These are phyloP conservation scores for Drosophila albomicans DNA, from an alignment of 1,140 invertebrate genomes.

Conservation along the genomic window DNA sequence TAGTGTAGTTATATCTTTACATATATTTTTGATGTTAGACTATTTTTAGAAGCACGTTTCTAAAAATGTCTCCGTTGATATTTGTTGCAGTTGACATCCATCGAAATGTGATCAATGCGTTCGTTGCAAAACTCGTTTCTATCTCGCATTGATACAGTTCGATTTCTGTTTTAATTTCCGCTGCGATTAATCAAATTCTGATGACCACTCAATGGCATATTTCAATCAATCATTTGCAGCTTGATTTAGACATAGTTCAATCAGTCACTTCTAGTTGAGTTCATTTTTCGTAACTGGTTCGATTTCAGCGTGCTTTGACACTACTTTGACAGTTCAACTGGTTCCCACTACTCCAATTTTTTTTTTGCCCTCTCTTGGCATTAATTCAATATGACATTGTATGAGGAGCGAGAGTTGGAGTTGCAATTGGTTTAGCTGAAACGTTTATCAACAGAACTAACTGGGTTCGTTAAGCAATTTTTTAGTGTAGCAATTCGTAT, in stretches of 20 bases:
- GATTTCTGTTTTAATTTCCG: slow-evolving; percentile 1
- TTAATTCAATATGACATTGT: not conserved
- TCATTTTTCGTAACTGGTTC: not conserved
- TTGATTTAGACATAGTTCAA: not conserved
- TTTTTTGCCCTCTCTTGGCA: not conserved
- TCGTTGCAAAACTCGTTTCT: too few species aligned
- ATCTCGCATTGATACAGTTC: too few species aligned
- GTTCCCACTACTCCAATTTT: not conserved
- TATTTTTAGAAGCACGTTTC: too few species aligned
- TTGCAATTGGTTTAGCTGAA: slow-evolving; percentile 15
- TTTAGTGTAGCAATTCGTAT: not conserved
- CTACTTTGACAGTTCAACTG: not conserved
- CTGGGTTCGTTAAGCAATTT: slow-evolving; percentile 26
- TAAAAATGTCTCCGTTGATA: too few species aligned
- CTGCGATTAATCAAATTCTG: not conserved
- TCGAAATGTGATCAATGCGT: too few species aligned
- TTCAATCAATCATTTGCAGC: not conserved
- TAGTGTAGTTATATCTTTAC: too few species aligned
- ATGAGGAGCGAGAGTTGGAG: not conserved
- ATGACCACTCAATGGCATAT: not conserved
- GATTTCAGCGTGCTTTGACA: not conserved
- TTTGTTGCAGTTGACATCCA: too few species aligned
- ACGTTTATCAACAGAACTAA: slow-evolving; percentile 12
- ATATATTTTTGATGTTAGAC: too few species aligned
- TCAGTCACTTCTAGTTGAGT: not conserved